Evolutionary conservation across 2,113 vertebrate species (phyloP).

Genomic region (Hippocampus mohnikei): DNA sequence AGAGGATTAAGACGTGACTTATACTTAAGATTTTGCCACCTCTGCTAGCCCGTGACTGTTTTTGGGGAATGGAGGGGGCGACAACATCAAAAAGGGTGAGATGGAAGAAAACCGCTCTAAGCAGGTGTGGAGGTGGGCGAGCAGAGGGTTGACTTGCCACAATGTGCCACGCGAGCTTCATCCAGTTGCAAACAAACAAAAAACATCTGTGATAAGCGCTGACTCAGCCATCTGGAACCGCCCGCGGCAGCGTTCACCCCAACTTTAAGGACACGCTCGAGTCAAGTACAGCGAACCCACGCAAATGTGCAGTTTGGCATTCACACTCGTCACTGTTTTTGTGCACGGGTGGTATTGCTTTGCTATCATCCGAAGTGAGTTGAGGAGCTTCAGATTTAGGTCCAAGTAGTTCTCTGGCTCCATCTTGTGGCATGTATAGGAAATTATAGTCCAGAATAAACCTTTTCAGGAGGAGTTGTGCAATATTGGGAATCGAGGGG

Average conservation of each 20-base stretch:
- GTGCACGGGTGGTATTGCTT: no score
- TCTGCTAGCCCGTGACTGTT: not conserved
- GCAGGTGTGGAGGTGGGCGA: constrained; percentile 42
- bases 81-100: not conserved
- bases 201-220: constrained; percentile 34
- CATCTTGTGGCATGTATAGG: no score
- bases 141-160: constrained; percentile 23
- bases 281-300: not conserved
- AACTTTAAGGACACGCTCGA: not conserved
- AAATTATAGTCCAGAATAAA: no score
- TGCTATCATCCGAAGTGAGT: no score
- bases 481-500: not conserved
- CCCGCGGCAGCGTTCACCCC: constrained; percentile 5
- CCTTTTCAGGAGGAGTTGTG: no score
- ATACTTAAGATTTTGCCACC: not conserved
- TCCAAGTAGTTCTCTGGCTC: no score
- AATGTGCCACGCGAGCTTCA: constrained; percentile 28
- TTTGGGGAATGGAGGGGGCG: not conserved
- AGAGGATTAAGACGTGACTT: no score
- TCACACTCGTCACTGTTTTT: not conserved
- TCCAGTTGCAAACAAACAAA: constrained; percentile 15
- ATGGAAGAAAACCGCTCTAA: constrained; percentile 12
- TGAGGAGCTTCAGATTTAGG: no score
- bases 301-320: not conserved
- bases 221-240: constrained; percentile 4